A percentile compares a stretch with the other conserved stretches of the same genome.
Evolutionary conservation across 2,113 vertebrate species (phyloP).

Genomic region (Callaeas wilsoni): DNA sequence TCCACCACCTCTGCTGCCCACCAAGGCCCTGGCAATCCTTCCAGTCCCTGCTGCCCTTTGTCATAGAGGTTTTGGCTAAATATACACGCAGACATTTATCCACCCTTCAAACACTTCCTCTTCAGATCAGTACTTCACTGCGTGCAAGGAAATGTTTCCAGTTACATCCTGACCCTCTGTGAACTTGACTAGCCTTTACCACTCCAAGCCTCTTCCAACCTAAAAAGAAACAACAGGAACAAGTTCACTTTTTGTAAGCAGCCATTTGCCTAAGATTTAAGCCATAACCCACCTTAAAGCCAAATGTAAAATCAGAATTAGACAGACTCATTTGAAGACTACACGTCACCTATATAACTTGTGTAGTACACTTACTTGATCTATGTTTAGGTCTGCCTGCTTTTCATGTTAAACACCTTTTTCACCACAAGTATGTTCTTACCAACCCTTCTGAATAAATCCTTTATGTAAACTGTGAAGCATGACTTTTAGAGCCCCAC

Average conservation of each 20-base stretch:
- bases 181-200: neutral
- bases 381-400: neutral
- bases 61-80: slow-evolving; percentile 24
- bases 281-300: neutral
- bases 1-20: neutral
- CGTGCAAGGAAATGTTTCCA: neutral
- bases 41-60: neutral
- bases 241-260: neutral
- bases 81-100: slow-evolving; percentile 18
- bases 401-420: neutral
- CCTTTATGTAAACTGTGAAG: neutral
- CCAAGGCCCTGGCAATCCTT: neutral
- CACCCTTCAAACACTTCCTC: slow-evolving; percentile 41
- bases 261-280: neutral
- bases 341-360: neutral
- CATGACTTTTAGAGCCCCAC: neutral
- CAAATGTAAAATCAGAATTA: neutral
- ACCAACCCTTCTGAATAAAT: neutral
- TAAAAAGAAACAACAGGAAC: neutral
- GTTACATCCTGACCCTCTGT: slow-evolving; percentile 10
- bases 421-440: neutral
- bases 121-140: neutral
- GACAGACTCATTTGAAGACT: neutral
- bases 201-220: neutral
- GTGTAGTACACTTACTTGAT: neutral